Base-by-base conservation (phyloP, 2,888 invertebrate species). In the Cerastoderma edule region DNA sequence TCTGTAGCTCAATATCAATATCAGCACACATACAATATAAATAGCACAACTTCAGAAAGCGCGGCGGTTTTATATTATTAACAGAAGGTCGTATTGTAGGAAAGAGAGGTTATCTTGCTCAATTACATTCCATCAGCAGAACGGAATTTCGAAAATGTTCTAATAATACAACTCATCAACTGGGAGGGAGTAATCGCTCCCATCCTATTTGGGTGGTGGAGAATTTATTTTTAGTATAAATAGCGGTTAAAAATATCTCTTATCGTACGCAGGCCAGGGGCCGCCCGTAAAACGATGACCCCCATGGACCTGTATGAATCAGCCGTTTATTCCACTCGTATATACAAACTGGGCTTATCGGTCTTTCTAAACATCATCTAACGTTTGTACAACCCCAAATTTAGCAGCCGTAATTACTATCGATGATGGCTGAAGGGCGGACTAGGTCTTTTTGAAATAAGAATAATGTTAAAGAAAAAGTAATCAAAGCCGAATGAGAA, bases 101-200 rank as follows among this genome's bases (percentile, higher is more conserved):
- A 53, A 53, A 53, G 24, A 53, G 53, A 53, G 53, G 53, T 53
- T 53, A 53, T 53, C 53, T 53, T 24, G 5, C 10, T 24, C 27
- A 10, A 24, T 53, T 13, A 32, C 2, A 22, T 60, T 60, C 22
- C 60, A 60, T 60, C 39, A 0, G 33, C 39, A 10, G n/a, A 60
- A 27, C 39, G 60, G 60, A 60, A 60, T 60, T 39, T 60, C 24
- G 19, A 60, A 35, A 22, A 60, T 60, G 60, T 60, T 60, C 60
- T 60, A 60, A 39, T 39, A 60, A 60, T 60, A 60, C 35, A 60
- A 60, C 39, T 24, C 39, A 60, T 39, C 60, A 39, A 39, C 35
- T 33, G 10, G 10, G 22, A n/a, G n/a, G 16, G 22, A 39, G 39
- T 60, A 60, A 60, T 60, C 60, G 8, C 24, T 8, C 8, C 2